A percentile compares a stretch with the other conserved stretches of the same genome.
These are phyloP conservation scores for Halcyon badia DNA, from an alignment of 2,797 vertebrate genomes.

Conservation along the genomic window DNA sequence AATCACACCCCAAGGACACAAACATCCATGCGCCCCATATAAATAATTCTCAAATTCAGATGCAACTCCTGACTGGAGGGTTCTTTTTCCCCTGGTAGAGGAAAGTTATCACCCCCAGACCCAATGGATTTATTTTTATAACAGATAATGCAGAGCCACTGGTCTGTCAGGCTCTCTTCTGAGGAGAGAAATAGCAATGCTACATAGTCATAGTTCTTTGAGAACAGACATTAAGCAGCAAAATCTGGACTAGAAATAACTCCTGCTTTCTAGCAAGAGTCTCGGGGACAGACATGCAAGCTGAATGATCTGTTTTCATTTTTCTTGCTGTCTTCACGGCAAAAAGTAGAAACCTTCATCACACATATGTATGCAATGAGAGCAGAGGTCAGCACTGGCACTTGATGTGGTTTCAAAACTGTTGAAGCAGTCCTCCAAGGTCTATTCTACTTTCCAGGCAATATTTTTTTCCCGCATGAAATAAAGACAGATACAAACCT, in stretches of 20 bases:
- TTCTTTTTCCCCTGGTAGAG: not conserved
- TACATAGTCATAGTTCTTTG: not conserved
- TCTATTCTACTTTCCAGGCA: not conserved
- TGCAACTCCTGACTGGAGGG: not conserved
- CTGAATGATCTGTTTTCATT: not conserved
- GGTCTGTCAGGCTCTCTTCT: not conserved
- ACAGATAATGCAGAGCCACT: not conserved
- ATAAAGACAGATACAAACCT: not conserved
- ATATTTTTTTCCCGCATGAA: not conserved
- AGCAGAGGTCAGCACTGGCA: not conserved
- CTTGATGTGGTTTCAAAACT: slow-evolving; percentile 1
- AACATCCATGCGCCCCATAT: not conserved
- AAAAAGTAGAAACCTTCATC: not conserved
- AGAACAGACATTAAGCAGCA: not conserved
- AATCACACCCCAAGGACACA: not conserved
- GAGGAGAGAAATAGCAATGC: not conserved
- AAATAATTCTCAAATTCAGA: not conserved
- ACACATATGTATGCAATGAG: not conserved
- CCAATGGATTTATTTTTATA: not conserved
- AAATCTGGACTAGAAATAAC: not conserved
- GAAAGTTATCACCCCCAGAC: not conserved
- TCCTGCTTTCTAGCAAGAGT: not conserved
- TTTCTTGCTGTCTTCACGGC: not conserved
- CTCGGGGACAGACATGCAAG: not conserved
- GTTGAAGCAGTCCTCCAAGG: not conserved